phyloP scores from a whole-genome alignment of 2,888 invertebrate genomes.

The Epinotia ramella region DNA sequence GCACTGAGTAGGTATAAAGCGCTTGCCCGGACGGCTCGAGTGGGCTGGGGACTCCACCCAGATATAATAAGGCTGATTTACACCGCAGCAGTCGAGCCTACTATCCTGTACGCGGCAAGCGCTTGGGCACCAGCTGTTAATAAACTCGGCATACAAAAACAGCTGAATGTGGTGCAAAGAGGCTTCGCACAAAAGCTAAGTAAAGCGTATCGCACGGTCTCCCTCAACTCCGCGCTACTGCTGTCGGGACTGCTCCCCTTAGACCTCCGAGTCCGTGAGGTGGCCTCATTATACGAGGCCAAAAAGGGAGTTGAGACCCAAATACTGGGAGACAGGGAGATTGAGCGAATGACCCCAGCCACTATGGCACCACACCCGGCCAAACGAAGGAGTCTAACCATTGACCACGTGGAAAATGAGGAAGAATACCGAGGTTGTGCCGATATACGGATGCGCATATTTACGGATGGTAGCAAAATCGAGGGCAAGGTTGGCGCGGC shows the following conservation, averaged over 20 bases:
- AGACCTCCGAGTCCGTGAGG: not conserved
- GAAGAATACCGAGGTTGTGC: not conserved
- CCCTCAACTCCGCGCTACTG: not conserved
- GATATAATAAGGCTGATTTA: no score
- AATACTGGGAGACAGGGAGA: not conserved
- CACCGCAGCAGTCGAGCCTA: no score
- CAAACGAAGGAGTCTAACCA: fast-evolving
- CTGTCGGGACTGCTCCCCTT: not conserved
- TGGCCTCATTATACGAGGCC: not conserved
- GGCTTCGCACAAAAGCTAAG: not conserved
- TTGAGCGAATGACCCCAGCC: not conserved
- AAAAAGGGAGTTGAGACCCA: not conserved
- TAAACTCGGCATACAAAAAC: not conserved
- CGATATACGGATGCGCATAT: not conserved
- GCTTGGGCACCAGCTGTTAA: no score
- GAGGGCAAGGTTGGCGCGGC: not conserved
- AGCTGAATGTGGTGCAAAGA: not conserved
- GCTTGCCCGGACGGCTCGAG: no score
- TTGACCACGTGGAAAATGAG: not conserved
- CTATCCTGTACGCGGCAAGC: no score
- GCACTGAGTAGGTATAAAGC: no score
- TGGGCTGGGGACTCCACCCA: no score
- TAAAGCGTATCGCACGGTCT: not conserved
- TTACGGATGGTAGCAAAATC: not conserved
- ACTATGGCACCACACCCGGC: not conserved